Percentiles rank a stretch among this genome's conserved stretches.
Conservation (phyloP, 1,140 invertebrate species). For the Nomia melanderi region DNA sequence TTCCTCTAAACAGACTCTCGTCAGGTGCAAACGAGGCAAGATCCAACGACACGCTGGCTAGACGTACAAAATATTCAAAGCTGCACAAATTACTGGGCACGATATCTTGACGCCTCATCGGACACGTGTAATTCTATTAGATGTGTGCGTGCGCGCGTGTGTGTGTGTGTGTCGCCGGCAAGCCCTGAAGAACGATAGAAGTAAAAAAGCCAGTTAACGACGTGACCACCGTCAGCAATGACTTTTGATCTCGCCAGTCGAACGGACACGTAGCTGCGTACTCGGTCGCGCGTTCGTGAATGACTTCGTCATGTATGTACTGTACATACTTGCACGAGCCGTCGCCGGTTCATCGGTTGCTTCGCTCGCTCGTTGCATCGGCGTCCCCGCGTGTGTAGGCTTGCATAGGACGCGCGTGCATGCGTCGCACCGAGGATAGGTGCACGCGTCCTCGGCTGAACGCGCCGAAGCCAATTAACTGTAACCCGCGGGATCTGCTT, state of each 20-base stretch:
- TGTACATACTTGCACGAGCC: too few relatives aligned
- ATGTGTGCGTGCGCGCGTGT: too few relatives aligned
- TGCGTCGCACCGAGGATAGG: slow-evolving; percentile 37
- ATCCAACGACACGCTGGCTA: too few relatives aligned
- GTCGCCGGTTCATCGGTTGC: too few relatives aligned
- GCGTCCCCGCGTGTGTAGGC: neutral
- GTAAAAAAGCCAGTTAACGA: slow-evolving; percentile 17
- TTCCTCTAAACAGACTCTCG: too few relatives aligned
- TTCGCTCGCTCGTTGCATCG: too few relatives aligned
- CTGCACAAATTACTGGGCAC: neutral
- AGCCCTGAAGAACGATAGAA: neutral
- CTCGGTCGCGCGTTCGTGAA: slow-evolving; percentile 13
- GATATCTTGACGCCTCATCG: neutral
- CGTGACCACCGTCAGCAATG: slow-evolving; percentile 24
- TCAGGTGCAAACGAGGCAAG: too few relatives aligned
- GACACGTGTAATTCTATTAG: slow-evolving; percentile 22
- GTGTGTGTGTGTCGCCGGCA: neutral
- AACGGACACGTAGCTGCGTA: neutral
- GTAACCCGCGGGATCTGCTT: slow-evolving; percentile 70
- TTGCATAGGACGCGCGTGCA: slow-evolving; percentile 19
- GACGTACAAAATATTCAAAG: neutral
- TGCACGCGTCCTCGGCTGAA: slow-evolving; percentile 38
- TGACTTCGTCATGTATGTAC: neutral
- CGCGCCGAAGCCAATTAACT: slow-evolving; percentile 71
- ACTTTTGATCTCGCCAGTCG: slow-evolving; percentile 22